A percentile compares a stretch with the other conserved stretches of the same genome.
Conservation (phyloP, 2,888 invertebrate genomes). For the Ichneumoninae sp. region DNA sequence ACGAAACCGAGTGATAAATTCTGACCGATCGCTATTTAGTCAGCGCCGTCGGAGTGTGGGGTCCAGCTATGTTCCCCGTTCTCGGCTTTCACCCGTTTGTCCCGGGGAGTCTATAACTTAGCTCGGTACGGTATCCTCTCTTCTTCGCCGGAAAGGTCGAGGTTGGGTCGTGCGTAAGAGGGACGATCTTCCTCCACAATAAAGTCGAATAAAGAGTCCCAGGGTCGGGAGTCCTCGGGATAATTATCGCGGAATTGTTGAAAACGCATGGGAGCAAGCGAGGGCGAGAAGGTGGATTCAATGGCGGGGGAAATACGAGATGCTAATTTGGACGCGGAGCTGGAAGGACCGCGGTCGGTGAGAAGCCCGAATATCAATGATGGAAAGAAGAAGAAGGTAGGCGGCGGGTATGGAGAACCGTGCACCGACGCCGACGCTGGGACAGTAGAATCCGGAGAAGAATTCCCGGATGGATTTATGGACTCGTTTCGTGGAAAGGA, state of each 20-base stretch:
- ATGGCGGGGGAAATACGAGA: conserved; percentile 41
- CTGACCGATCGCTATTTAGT: conserved; percentile 76
- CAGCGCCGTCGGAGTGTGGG: conserved; percentile 63
- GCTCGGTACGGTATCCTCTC: conserved; percentile 1
- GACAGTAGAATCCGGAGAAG: conserved; percentile 46
- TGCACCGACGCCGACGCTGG: conserved; percentile 32
- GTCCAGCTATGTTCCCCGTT: neutral
- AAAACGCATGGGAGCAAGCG: conserved; percentile 30
- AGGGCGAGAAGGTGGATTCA: conserved; percentile 49
- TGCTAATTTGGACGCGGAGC: conserved; percentile 50
- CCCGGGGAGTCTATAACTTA: conserved; percentile 23
- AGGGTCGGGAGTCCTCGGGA: neutral
- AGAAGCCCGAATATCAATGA: conserved; percentile 73
- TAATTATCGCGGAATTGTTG: conserved; percentile 51
- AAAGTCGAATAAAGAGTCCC: conserved; percentile 22
- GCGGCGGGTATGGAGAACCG: conserved; percentile 15
- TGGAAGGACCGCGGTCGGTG: conserved; percentile 37
- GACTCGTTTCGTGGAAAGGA: conserved; percentile 59
- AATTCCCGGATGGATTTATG: conserved; percentile 62
- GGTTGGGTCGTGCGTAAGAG: neutral
- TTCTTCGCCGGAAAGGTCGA: neutral
- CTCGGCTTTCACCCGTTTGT: conserved; percentile 43
- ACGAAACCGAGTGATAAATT: conserved; percentile 72
- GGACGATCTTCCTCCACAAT: conserved; percentile 17
- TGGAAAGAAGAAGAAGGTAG: conserved; percentile 33